Evolutionary conservation across 2,113 vertebrate species (phyloP).

Genomic region (Galeopterus variegatus): DNA sequence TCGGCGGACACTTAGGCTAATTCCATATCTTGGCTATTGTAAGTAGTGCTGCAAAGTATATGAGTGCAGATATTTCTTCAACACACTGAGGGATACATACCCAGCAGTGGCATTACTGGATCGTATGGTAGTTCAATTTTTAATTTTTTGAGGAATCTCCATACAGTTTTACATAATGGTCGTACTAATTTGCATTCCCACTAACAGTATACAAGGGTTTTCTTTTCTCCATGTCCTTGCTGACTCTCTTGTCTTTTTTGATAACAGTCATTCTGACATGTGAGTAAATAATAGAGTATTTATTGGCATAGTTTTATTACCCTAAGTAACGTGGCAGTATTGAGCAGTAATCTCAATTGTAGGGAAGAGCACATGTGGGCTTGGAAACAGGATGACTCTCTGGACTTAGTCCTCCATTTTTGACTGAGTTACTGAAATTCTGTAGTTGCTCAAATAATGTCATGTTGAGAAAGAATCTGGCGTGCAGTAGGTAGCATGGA

Average conservation of each 20-base stretch:
- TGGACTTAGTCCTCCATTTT: background rate
- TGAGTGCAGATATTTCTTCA: background rate
- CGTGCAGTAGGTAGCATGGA: background rate
- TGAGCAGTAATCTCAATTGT: background rate
- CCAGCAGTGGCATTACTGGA: background rate
- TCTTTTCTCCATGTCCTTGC: background rate
- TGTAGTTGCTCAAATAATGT: background rate
- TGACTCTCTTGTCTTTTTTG: background rate
- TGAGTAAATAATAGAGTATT: background rate
- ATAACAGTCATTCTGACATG: background rate
- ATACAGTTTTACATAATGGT: background rate
- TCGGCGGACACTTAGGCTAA: background rate
- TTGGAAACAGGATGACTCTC: background rate
- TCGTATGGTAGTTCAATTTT: background rate
- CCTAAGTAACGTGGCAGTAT: background rate
- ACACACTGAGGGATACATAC: background rate
- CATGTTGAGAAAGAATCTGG: background rate
- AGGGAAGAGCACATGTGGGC: background rate
- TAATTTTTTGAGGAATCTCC: background rate
- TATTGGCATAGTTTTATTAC: background rate
- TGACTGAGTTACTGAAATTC: background rate
- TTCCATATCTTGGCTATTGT: background rate
- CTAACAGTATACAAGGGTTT: background rate
- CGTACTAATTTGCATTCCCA: background rate
- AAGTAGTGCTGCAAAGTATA: background rate